Evolutionary conservation across 2,888 invertebrate species (phyloP).

Genomic region (Orgyia antiqua): DNA sequence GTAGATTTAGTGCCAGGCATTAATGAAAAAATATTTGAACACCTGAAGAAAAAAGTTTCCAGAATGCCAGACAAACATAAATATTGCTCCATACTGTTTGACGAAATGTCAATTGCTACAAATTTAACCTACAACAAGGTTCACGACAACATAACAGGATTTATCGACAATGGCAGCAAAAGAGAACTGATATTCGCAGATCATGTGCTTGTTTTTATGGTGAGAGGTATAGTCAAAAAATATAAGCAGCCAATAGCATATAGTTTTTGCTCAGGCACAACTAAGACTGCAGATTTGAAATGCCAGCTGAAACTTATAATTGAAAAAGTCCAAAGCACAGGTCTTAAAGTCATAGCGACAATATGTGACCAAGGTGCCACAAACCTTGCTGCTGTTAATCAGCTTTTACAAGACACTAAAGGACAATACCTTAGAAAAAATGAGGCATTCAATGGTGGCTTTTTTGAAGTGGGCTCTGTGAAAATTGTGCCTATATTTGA

Average conservation of each 20-base stretch:
- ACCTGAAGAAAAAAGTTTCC: constrained; percentile 2
- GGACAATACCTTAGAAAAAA: constrained; percentile 1
- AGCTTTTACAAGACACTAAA: constrained; percentile 2
- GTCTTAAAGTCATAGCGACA: constrained; percentile 7
- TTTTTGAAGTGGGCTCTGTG: constrained; percentile 1
- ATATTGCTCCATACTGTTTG: constrained; percentile 3
- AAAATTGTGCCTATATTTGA: constrained; percentile 6
- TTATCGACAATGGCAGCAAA: constrained; percentile 2
- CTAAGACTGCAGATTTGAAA: not conserved
- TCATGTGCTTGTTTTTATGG: constrained; percentile 2
- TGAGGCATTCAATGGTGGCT: not conserved
- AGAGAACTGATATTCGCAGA: not conserved
- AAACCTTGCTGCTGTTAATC: constrained; percentile 8
- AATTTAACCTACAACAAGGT: constrained; percentile 1
- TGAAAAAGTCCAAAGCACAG: constrained; percentile 2
- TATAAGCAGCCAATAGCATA: not conserved
- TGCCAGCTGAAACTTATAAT: not conserved
- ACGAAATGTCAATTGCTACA: constrained; percentile 7
- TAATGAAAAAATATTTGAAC: constrained; percentile 7
- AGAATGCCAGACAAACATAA: constrained; percentile 3
- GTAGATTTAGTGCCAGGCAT: constrained; percentile 4
- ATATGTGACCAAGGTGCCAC: constrained; percentile 11
- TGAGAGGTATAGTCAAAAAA: not conserved
- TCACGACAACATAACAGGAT: constrained; percentile 3
- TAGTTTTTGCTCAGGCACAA: not conserved